Evolutionary conservation across 2,888 invertebrate species (phyloP), one percentile per base, ranked within the genome.

Genomic region (Stegana nigrithorax): DNA sequence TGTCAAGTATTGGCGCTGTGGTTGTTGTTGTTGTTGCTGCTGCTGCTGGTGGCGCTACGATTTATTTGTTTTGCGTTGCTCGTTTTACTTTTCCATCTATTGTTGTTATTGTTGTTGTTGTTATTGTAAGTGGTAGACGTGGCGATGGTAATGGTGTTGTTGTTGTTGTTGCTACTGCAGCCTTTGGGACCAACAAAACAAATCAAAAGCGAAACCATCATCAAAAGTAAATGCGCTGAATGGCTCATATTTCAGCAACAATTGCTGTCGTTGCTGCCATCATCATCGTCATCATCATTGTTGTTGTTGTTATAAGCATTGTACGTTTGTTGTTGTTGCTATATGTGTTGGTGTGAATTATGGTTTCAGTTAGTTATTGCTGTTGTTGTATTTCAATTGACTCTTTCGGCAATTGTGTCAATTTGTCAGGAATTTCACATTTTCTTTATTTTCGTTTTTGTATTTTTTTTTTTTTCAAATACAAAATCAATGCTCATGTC

Each of bases 321-420:
- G n/a, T n/a, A n/a, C n/a, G n/a, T n/a, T n/a, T n/a, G n/a, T n/a
- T n/a, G n/a, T n/a, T 21, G 26, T 12, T 50, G n/a, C 50, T 26
- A 14, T 21, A 14, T 23, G 21, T 25, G 36, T 36, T 51, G 67
- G 64, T 71, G 73, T 71, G 65, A 65, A 60, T 67, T 75, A 32
- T 60, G 53, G 12, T 39, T 64, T 39, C 51, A 45, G 59, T 59
- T 23, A 53, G 25, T 32, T 59, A 8, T 36, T 14, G 5, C 36
- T 36, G 36, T 25, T 36, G 36, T 47, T 4, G 19, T 36, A 12
- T 17, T 71, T 73, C 78, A 75, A 75, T 75, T 80, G 80, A 75
- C 75, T 75, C 75, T 78, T 75, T 72, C 78, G 63, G 70, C 76
- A 80, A 76, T 76, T 76, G 80, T 76, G 75, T 76, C 80, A 76